Evolutionary conservation across 2,113 vertebrate genomes (phyloP).

Genomic region (Sclerurus mexicanus): DNA sequence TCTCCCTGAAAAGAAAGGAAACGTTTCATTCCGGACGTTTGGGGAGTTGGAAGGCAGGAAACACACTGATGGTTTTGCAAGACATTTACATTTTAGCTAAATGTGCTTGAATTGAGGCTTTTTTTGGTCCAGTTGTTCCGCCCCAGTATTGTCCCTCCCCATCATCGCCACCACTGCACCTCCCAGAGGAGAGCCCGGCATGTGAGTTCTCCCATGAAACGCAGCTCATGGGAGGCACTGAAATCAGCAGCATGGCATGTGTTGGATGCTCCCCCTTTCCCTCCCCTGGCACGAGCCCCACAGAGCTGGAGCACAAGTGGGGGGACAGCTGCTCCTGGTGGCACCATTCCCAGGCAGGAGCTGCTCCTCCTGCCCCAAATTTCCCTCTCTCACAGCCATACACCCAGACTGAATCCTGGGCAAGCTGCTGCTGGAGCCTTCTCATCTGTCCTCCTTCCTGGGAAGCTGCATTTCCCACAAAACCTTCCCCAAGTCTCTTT

Average conservation of each 20-base stretch:
- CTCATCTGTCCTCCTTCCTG: background rate
- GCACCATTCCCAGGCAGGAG: background rate
- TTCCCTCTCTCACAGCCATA: background rate
- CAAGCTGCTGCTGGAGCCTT: background rate
- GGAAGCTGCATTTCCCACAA: background rate
- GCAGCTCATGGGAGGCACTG: background rate
- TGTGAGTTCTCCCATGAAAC: background rate
- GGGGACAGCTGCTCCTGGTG: background rate
- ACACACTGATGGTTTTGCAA: background rate
- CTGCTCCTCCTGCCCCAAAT: background rate
- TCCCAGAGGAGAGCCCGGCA: background rate
- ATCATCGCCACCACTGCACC: background rate
- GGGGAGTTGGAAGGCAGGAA: background rate
- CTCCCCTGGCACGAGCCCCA: background rate
- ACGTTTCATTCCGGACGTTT: background rate
- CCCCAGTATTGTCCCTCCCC: background rate
- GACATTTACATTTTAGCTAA: background rate
- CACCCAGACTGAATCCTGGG: background rate
- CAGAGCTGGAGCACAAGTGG: background rate
- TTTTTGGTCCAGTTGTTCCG: background rate
- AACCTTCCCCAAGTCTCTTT: background rate
- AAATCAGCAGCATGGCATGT: background rate
- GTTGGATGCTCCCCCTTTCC: background rate
- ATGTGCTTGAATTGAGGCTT: background rate
- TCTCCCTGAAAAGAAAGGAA: background rate